Evolutionary conservation across 2,888 invertebrate genomes (phyloP).

Genomic region (Dascillus cervinus): DNA sequence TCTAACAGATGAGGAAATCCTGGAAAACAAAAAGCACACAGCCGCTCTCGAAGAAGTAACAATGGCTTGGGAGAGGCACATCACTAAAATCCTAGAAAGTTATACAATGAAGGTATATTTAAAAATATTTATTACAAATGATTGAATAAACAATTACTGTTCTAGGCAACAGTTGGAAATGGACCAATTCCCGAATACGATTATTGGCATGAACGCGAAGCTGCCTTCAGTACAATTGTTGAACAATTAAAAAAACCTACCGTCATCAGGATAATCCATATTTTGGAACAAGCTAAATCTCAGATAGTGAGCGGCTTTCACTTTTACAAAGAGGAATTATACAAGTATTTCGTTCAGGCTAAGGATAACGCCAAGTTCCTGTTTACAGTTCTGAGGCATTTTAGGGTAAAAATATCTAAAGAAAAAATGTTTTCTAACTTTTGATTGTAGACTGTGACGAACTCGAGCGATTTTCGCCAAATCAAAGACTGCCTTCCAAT

Average conservation of each 20-base stretch:
- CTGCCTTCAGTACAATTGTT: conserved; percentile 65
- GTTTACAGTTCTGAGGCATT: conserved; percentile 64
- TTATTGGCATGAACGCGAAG: conserved; percentile 78
- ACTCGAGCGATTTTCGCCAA: conserved; percentile 56
- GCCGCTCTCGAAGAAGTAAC: conserved; percentile 55
- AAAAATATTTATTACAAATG: conserved; percentile 6
- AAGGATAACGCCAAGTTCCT: conserved; percentile 74
- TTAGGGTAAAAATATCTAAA: conserved; percentile 45
- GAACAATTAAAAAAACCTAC: conserved; percentile 74
- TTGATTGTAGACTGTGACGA: conserved; percentile 32
- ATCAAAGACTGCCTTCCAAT: conserved; percentile 68
- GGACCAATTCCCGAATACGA: conserved; percentile 80
- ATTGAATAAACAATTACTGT: conserved; percentile 6
- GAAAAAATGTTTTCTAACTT: neutral
- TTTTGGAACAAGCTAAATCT: conserved; percentile 51
- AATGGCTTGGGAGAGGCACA: conserved; percentile 58
- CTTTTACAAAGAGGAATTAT: conserved; percentile 52
- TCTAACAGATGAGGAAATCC: conserved; percentile 27
- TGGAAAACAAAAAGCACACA: conserved; percentile 46
- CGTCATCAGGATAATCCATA: conserved; percentile 52
- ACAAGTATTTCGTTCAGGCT: conserved; percentile 61
- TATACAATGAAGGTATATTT: conserved; percentile 46
- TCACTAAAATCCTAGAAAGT: conserved; percentile 49
- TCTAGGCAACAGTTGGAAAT: conserved; percentile 55
- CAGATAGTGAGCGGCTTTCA: conserved; percentile 53